Evolutionary conservation across 1,140 invertebrate genomes (phyloP), one percentile per base, ranked within the genome.

Genomic region (Diachasma alloeum): DNA sequence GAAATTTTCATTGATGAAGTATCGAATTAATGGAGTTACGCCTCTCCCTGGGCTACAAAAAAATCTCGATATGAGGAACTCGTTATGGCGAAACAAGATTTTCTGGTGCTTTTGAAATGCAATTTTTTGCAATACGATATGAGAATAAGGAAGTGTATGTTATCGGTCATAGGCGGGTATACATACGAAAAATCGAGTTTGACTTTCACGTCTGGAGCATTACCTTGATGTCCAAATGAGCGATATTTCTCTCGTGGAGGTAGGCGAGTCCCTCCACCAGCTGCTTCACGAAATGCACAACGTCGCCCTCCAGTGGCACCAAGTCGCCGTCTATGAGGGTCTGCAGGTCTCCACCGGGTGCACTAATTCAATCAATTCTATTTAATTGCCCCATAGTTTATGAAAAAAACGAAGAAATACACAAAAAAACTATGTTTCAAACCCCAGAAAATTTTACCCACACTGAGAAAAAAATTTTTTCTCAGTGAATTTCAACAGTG

Each of bases 181-280:
- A 67, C 15, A 67, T 67, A 67, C 80, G 80, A 81, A 81, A 77
- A 81, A 80, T 80, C 74, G 39, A 75, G 69, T 26, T 46, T 19
- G n/a, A 24, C 59, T 77, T 77, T 73, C 42, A 68, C 74, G 71
- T 56, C 9, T 74, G 37, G 42, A 87, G 82, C 68, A 17, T 89
- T 90, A 95, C 94, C 93, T 95, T 95, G 81, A 95, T 93, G 87
- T 95, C 94, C 81, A 95, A 91, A 90, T 95, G 94, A 78, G 93
- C 94, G 82, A 95, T 95, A 86, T 94, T 93, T 85, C 91, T 91
- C 59, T 92, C 91, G 88, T 95, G 94, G 77, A 95, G 91, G 87
- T 93, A 95, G 74, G 90, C 89, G 19, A 96, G 89, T 75, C 93
- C 94, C 86, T 94, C 92, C 63, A 95, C 89, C 73, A 95, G 92